phyloP scores from a whole-genome alignment of 2,113 vertebrate genomes.

The Archilochus colubris region DNA sequence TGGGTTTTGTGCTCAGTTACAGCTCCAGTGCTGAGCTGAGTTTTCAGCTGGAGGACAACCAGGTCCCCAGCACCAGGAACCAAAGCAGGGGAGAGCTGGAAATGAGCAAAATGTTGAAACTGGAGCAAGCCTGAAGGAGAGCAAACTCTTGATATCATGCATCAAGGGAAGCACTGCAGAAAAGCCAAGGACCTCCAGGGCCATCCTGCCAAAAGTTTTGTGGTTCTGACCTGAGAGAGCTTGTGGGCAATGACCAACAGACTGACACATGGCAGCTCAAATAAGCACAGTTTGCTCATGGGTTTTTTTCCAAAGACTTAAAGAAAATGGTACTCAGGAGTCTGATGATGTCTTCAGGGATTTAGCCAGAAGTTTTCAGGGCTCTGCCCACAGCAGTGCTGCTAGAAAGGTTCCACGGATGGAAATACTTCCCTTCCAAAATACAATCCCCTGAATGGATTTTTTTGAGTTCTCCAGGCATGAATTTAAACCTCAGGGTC shows the following conservation, averaged over 20 bases:
- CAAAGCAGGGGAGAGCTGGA: too few species aligned
- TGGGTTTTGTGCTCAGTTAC: rapidly evolving
- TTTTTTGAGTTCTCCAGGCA: background rate
- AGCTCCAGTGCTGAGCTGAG: too few species aligned
- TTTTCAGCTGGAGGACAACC: background rate
- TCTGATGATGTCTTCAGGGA: background rate
- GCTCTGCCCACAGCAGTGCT: background rate
- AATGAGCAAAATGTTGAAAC: background rate
- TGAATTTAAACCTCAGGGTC: background rate
- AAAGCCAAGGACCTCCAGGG: background rate
- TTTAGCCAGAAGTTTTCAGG: background rate
- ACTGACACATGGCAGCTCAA: background rate
- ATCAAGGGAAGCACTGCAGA: background rate
- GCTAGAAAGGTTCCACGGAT: rapidly evolving
- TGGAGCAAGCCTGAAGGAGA: background rate
- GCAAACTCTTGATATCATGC: background rate
- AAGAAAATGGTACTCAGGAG: rapidly evolving
- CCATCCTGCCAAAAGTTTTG: too few species aligned
- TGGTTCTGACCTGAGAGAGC: background rate
- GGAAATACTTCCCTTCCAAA: background rate
- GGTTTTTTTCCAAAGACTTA: background rate
- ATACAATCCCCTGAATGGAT: background rate
- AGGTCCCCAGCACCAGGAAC: background rate
- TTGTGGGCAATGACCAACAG: background rate
- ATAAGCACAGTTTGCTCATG: rapidly evolving